These are phyloP conservation scores for Lutjanus argentimaculatus DNA, from an alignment of 2,797 vertebrate genomes.

Conservation along the genomic window DNA sequence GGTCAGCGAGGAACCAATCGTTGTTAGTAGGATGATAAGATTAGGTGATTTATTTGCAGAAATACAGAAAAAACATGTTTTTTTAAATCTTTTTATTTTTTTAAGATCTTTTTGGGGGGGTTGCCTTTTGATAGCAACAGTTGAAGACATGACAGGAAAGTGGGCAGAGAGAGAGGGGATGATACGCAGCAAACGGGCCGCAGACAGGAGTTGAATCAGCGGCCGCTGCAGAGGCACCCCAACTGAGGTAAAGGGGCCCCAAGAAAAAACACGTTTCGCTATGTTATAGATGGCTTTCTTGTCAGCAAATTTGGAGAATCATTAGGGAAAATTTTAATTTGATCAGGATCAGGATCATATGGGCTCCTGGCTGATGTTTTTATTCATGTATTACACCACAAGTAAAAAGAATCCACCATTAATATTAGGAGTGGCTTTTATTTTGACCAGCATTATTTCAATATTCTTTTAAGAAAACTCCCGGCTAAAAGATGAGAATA, in stretches of 20 bases:
- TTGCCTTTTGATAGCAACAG: too few species aligned
- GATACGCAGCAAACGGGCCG: too few species aligned
- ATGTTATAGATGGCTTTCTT: neutral
- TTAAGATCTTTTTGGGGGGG: too few species aligned
- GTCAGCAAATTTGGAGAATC: neutral
- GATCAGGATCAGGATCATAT: too few species aligned
- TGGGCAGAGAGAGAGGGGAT: too few species aligned
- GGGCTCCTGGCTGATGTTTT: neutral
- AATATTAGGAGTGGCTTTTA: neutral
- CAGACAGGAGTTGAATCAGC: too few species aligned
- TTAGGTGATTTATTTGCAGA: conserved; percentile 21
- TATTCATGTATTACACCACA: neutral
- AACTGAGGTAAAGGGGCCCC: too few species aligned
- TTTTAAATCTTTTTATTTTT: too few species aligned
- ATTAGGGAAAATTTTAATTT: conserved; percentile 8
- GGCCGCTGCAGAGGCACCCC: too few species aligned
- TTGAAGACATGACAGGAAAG: too few species aligned
- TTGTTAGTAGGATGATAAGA: neutral
- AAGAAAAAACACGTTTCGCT: neutral
- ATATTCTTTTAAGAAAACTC: neutral
- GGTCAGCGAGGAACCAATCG: conserved; percentile 51
- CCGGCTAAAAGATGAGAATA: too few species aligned
- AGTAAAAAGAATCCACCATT: neutral
- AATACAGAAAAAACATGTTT: neutral
- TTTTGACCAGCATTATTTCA: neutral